Conservation (phyloP, 2,113 vertebrate species). For the Peromyscus maniculatus region DNA sequence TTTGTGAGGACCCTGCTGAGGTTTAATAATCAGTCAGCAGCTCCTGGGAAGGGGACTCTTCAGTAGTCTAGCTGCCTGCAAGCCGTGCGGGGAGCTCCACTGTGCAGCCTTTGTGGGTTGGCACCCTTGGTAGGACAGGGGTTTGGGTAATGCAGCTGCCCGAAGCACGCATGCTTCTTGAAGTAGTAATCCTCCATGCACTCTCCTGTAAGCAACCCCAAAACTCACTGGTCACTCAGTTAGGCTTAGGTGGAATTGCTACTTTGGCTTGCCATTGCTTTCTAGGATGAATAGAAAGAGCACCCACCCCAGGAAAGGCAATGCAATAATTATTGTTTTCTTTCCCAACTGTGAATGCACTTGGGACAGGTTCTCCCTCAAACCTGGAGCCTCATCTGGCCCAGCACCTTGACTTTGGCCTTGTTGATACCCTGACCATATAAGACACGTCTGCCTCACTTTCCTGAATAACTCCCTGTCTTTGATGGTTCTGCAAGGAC, state of each 20-base stretch:
- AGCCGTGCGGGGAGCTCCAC: too few species aligned
- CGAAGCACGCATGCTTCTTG: neutral
- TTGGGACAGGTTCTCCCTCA: neutral
- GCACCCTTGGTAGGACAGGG: neutral
- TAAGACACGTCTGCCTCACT: neutral
- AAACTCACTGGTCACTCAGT: neutral
- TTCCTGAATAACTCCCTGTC: neutral
- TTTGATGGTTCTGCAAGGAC: neutral
- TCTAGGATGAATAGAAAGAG: neutral
- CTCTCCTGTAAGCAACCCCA: neutral
- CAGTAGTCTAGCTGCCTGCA: too few species aligned
- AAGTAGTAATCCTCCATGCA: too few species aligned
- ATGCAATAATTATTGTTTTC: neutral
- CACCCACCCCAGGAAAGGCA: neutral
- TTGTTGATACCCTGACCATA: neutral
- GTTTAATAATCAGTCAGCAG: neutral
- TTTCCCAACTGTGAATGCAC: neutral
- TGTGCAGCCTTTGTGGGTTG: accelerated
- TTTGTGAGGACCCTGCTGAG: neutral
- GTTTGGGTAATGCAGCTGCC: too few species aligned
- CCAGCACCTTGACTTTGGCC: neutral
- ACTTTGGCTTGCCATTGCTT: neutral
- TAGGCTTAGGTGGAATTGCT: neutral
- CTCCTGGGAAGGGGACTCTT: neutral
- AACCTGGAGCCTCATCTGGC: neutral